These are phyloP conservation scores for Rhagoletis pomonella DNA, from an alignment of 1,140 invertebrate species.

Conservation along the genomic window DNA sequence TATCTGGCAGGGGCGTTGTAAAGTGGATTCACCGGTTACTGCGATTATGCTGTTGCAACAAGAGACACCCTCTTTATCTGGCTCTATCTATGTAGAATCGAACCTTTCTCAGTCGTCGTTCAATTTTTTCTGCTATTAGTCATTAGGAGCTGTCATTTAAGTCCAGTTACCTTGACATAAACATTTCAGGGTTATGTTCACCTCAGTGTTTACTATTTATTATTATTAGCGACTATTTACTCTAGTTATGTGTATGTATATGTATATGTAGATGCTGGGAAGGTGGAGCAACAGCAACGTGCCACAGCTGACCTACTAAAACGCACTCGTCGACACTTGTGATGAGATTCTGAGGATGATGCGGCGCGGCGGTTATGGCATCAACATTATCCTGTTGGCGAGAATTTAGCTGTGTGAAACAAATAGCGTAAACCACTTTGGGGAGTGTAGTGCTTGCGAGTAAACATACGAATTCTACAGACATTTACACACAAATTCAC, in stretches of 20 bases:
- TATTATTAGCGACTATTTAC: neutral
- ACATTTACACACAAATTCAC: neutral
- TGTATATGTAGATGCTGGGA: no score
- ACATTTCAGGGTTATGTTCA: neutral
- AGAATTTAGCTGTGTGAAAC: neutral
- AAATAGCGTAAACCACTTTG: neutral
- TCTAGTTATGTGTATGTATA: no score
- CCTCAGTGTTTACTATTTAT: neutral
- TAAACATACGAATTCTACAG: neutral
- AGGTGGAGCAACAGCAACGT: neutral
- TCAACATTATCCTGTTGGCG: neutral
- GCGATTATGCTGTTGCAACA: no score
- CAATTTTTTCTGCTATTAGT: no score
- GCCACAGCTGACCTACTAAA: neutral
- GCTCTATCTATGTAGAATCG: no score
- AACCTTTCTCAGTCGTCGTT: no score
- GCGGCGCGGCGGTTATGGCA: neutral
- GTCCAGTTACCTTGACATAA: no score
- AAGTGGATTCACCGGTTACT: no score
- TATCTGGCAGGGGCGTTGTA: no score
- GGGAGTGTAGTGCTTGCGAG: neutral
- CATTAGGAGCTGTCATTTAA: no score
- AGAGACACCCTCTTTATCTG: no score
- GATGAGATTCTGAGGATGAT: neutral
- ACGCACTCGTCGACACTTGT: neutral